Evolutionary conservation across 2,797 vertebrate species (phyloP).

Genomic region (Chanos chanos): DNA sequence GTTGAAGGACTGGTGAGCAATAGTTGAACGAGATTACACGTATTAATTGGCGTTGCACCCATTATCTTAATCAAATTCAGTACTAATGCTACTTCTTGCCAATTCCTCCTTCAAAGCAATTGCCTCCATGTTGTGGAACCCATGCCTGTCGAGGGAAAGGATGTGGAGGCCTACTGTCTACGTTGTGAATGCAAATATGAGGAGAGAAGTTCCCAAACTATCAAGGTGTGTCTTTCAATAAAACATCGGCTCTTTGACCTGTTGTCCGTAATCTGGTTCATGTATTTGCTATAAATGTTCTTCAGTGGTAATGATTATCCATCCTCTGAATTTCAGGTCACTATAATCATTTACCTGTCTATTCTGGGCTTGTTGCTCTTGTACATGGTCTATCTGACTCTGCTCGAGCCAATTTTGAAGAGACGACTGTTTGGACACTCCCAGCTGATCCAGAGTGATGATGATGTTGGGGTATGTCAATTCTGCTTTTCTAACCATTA

Average conservation of each 20-base stretch:
- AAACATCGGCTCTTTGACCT: neutral
- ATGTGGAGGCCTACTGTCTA: constrained; percentile 95
- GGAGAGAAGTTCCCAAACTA: constrained; percentile 94
- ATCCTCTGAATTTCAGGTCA: constrained; percentile 70
- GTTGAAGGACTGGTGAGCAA: constrained; percentile 93
- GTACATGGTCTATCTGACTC: constrained; percentile 96
- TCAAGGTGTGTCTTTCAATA: constrained; percentile 76
- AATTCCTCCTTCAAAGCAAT: constrained; percentile 70
- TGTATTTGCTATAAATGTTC: neutral
- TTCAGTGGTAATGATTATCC: neutral
- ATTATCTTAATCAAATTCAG: too few species aligned
- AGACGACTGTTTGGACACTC: constrained; percentile 94
- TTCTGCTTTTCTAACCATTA: too few species aligned
- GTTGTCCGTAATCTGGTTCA: neutral
- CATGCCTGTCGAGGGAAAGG: constrained; percentile 92
- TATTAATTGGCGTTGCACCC: too few species aligned
- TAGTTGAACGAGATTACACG: neutral
- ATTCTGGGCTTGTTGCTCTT: constrained; percentile 92
- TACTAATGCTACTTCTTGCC: neutral
- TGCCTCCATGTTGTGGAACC: constrained; percentile 95
- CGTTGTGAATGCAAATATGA: constrained; percentile 99
- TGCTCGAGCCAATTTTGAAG: constrained; percentile 94
- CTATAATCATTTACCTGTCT: constrained; percentile 95
- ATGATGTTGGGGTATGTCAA: constrained; percentile 92
- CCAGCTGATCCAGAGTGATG: constrained; percentile 92